Conservation (phyloP, 2,797 vertebrate genomes). For the Sus cebifrons region DNA sequence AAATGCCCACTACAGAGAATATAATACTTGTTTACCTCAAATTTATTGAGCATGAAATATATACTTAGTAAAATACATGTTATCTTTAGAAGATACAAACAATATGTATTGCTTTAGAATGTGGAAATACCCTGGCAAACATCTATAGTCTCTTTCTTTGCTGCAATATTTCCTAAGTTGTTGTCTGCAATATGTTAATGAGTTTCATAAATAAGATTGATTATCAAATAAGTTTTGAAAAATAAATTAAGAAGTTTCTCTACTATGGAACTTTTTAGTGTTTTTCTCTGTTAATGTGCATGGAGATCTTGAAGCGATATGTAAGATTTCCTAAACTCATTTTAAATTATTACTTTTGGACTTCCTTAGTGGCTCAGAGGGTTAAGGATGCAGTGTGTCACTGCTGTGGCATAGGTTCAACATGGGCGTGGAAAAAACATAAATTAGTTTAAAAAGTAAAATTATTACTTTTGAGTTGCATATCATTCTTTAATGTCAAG, state of each 20-base stretch:
- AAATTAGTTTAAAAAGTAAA: neutral
- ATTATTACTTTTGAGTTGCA: neutral
- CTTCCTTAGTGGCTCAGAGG: no score
- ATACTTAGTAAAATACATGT: neutral
- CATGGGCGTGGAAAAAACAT: no score
- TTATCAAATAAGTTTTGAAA: constrained; percentile 18
- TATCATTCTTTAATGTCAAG: neutral
- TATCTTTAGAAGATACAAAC: constrained; percentile 3
- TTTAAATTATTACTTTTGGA: neutral
- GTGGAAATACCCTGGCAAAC: neutral
- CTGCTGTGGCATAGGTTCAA: no score
- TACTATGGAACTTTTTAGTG: neutral
- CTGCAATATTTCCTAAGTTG: neutral
- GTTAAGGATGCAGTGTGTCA: no score
- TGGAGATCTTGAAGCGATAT: neutral
- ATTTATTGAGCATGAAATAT: neutral
- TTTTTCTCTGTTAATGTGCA: neutral
- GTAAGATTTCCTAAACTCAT: constrained; percentile 2
- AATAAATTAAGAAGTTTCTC: neutral
- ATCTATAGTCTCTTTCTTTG: neutral
- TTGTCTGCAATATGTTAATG: neutral
- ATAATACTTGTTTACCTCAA: neutral
- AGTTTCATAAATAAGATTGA: neutral
- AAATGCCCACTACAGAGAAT: neutral
- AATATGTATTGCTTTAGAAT: neutral